Evolutionary conservation across 1,140 invertebrate species (phyloP).

Genomic region (Leptinotarsa defecta): DNA sequence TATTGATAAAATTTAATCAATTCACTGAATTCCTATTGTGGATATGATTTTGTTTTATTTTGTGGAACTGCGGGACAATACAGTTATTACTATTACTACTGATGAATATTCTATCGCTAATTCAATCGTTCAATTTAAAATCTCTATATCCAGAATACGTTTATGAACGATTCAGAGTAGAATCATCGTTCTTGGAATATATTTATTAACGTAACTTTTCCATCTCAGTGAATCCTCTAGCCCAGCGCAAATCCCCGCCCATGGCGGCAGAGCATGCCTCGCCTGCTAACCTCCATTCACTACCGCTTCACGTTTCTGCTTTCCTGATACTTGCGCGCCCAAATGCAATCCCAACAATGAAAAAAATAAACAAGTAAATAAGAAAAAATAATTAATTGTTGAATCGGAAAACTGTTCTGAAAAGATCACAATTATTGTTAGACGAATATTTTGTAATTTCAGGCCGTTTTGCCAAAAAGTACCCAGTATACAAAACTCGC

Average conservation of each 20-base stretch:
- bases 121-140: too few relatives aligned
- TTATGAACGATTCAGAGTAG: too few relatives aligned
- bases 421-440: slow-evolving; percentile 21
- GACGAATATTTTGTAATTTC: neutral
- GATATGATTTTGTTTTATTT: too few relatives aligned
- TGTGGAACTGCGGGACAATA: too few relatives aligned
- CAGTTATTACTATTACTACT: too few relatives aligned
- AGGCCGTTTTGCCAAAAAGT: neutral
- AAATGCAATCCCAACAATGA: slow-evolving; percentile 34
- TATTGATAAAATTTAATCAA: too few relatives aligned
- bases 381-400: neutral
- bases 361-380: slow-evolving; percentile 9
- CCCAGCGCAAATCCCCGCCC: neutral
- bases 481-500: neutral
- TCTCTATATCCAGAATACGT: too few relatives aligned
- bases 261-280: neutral
- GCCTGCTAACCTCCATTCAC: neutral
- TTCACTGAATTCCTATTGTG: too few relatives aligned
- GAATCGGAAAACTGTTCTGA: slow-evolving; percentile 16
- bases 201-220: too few relatives aligned
- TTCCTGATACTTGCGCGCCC: slow-evolving; percentile 53
- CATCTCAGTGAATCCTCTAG: neutral
- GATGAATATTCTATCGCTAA: too few relatives aligned
- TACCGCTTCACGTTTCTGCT: slow-evolving; percentile 39
- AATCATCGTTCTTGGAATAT: too few relatives aligned